Evolutionary conservation across 2,113 vertebrate species (phyloP).

Genomic region (Boleophthalmus pectinirostris): DNA sequence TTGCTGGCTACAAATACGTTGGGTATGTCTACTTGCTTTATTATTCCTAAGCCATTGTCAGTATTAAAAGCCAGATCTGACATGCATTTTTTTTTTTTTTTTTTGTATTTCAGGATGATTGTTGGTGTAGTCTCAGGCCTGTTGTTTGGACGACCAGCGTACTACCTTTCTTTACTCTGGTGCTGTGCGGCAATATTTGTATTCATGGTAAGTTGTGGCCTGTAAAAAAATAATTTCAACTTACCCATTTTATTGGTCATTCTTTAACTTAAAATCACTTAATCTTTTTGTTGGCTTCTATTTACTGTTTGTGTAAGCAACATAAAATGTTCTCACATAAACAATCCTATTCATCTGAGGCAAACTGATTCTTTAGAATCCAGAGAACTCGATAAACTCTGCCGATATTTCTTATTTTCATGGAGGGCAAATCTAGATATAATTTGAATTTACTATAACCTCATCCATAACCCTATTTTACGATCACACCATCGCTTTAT

Average conservation of each 20-base stretch:
- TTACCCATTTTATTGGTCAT: background rate
- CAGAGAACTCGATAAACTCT: too few species aligned
- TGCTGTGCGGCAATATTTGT: constrained; percentile 85
- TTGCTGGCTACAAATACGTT: constrained; percentile 92
- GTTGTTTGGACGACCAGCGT: constrained; percentile 84
- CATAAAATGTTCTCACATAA: too few species aligned
- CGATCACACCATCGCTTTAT: too few species aligned
- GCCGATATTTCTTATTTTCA: too few species aligned
- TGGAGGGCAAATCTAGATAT: too few species aligned
- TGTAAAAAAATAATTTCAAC: background rate
- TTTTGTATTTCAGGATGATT: constrained; percentile 83
- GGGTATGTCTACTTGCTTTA: constrained; percentile 74
- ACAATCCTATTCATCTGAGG: too few species aligned
- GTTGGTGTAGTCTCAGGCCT: constrained; percentile 83
- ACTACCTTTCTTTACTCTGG: constrained; percentile 87
- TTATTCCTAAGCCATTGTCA: background rate
- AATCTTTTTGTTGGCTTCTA: too few species aligned
- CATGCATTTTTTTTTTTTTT: background rate
- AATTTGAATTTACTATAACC: too few species aligned
- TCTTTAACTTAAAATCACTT: background rate
- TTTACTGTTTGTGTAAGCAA: too few species aligned
- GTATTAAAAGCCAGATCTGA: background rate
- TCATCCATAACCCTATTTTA: too few species aligned
- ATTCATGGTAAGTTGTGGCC: constrained; percentile 80
- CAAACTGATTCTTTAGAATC: too few species aligned